Percentiles rank a stretch among this genome's conserved stretches.
These are phyloP conservation scores for Leuciscus idus DNA, from an alignment of 2,113 vertebrate genomes.

Conservation along the genomic window DNA sequence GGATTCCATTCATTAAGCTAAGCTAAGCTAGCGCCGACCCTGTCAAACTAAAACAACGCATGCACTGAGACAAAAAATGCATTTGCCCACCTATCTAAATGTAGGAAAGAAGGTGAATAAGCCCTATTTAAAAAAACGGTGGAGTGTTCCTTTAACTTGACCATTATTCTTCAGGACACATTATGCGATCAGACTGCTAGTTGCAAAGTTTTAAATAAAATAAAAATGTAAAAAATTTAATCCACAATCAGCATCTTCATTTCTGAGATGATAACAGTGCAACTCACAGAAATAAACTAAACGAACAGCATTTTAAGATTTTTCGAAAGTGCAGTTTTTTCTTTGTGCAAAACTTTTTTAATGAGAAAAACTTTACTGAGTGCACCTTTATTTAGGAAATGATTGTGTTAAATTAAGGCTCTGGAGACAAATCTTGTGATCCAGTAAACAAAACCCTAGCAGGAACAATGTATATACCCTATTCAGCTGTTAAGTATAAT, in stretches of 20 bases:
- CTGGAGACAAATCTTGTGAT: slow-evolving; percentile 9
- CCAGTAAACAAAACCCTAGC: slow-evolving; percentile 17
- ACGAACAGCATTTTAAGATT: neutral
- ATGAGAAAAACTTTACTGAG: neutral
- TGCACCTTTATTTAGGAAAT: slow-evolving; percentile 8
- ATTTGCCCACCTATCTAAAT: too few relatives aligned
- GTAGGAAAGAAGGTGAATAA: too few relatives aligned
- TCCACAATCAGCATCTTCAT: neutral
- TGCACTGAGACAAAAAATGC: too few relatives aligned
- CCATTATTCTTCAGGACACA: neutral
- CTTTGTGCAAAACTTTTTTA: slow-evolving; percentile 3
- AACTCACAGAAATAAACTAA: neutral
- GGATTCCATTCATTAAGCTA: too few relatives aligned
- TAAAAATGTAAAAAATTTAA: too few relatives aligned
- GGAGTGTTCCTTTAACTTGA: too few relatives aligned
- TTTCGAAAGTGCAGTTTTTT: neutral
- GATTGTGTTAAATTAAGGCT: slow-evolving; percentile 11
- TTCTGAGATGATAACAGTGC: neutral
- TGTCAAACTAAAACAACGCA: too few relatives aligned
- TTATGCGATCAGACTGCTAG: neutral
- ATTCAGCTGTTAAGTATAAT: slow-evolving; percentile 36
- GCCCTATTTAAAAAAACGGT: too few relatives aligned
- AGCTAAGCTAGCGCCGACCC: too few relatives aligned
- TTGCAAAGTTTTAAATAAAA: neutral
- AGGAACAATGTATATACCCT: slow-evolving; percentile 28